These are phyloP conservation scores for Musca domestica DNA, from an alignment of 1,140 invertebrate genomes.

Conservation along the genomic window DNA sequence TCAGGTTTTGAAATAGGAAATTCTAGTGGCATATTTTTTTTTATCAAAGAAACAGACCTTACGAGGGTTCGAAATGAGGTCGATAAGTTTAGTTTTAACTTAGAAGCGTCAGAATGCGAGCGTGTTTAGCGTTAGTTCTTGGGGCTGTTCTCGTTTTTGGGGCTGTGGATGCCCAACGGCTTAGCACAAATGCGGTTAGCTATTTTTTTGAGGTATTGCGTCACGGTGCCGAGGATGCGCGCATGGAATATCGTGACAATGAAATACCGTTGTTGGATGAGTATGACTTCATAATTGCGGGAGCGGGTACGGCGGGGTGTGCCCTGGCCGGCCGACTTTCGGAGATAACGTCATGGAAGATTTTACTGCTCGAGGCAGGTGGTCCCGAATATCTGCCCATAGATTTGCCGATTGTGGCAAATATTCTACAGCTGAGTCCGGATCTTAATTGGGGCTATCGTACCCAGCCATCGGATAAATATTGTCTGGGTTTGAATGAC, in stretches of 20 bases:
- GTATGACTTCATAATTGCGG: constrained; percentile 64
- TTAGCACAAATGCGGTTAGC: constrained; percentile 13
- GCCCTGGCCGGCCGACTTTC: constrained; percentile 63
- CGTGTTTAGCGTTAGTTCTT: too few relatives aligned
- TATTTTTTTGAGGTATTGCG: constrained; percentile 30
- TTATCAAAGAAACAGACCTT: too few relatives aligned
- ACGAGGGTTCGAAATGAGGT: too few relatives aligned
- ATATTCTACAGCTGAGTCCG: constrained; percentile 57
- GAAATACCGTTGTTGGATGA: constrained; percentile 30
- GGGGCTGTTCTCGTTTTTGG: not conserved
- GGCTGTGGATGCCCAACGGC: not conserved
- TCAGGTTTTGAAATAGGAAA: too few relatives aligned
- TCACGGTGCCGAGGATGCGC: constrained; percentile 38
- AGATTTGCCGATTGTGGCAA: constrained; percentile 63
- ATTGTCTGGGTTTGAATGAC: constrained; percentile 46
- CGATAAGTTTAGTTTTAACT: too few relatives aligned
- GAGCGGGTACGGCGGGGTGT: constrained; percentile 68
- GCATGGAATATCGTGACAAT: constrained; percentile 46
- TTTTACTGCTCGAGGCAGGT: constrained; percentile 68
- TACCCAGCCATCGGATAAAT: constrained; percentile 57
- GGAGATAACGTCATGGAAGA: constrained; percentile 58
- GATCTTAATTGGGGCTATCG: constrained; percentile 65
- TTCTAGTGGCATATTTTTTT: too few relatives aligned
- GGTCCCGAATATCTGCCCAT: constrained; percentile 59
- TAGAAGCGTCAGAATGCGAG: too few relatives aligned